These are phyloP conservation scores for Capromys pilorides DNA, from an alignment of 2,797 vertebrate genomes.

Conservation along the genomic window DNA sequence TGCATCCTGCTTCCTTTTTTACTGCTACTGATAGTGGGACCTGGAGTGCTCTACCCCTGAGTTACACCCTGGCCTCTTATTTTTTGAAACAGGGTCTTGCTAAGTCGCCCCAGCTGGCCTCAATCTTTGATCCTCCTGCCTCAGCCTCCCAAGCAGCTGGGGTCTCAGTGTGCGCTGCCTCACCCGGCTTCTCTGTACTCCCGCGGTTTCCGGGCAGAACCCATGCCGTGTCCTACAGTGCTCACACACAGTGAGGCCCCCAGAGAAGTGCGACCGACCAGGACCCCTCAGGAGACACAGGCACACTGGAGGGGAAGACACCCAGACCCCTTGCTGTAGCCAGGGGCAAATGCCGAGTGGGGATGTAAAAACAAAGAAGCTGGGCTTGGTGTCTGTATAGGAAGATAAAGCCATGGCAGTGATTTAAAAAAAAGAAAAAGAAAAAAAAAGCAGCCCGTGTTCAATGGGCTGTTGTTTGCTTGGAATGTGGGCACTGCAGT, in stretches of 20 bases:
- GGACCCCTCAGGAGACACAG: not conserved
- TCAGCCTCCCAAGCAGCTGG: not conserved
- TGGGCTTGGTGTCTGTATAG: not conserved
- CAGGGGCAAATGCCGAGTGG: not conserved
- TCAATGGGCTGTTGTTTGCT: conserved; percentile 18
- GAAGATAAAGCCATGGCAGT: not conserved
- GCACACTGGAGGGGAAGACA: not conserved
- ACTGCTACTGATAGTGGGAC: not conserved
- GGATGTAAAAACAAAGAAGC: not conserved
- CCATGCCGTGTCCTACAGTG: not conserved
- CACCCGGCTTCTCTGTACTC: not conserved
- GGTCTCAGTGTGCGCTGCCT: not conserved
- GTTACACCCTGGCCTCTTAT: not conserved
- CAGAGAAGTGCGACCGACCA: not conserved
- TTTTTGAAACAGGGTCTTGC: not conserved
- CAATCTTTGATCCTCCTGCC: not conserved
- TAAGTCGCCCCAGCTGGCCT: not conserved
- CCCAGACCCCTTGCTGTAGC: not conserved
- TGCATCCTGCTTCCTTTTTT: not conserved
- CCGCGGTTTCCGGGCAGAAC: not conserved
- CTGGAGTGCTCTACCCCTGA: not conserved
- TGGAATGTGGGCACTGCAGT: conserved; percentile 57
- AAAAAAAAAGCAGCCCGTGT: not conserved
- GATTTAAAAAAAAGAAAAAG: not conserved
- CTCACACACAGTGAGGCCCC: not conserved